A percentile compares a stretch with the other conserved stretches of the same genome.
Conservation (phyloP, 2,113 vertebrate genomes). For the Tetrao urogallus region DNA sequence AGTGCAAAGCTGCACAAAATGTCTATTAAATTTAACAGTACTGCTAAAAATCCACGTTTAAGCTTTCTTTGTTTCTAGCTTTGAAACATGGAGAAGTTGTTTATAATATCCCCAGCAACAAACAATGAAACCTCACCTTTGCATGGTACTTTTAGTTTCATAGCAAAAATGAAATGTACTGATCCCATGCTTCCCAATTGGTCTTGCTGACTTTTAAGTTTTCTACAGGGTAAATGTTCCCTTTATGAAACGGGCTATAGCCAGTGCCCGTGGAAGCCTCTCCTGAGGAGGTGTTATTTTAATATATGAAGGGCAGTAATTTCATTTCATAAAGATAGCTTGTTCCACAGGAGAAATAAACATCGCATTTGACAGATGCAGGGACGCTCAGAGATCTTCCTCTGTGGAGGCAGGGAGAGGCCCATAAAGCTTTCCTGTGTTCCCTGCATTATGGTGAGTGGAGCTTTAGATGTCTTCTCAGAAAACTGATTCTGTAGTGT, state of each 20-base stretch:
- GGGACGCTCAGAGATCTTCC: slow-evolving; percentile 70
- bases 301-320: slow-evolving; percentile 78
- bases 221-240: slow-evolving; percentile 74
- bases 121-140: slow-evolving; percentile 10
- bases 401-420: slow-evolving; percentile 13
- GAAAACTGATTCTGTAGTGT: slow-evolving; percentile 48
- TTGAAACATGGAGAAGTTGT: slow-evolving; percentile 14
- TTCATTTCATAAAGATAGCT: slow-evolving; percentile 81
- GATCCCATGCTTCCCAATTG: slow-evolving; percentile 55
- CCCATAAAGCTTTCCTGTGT: slow-evolving; percentile 63
- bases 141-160: background rate
- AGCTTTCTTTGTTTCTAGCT: slow-evolving; percentile 66
- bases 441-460: slow-evolving; percentile 32
- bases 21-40: slow-evolving; percentile 68
- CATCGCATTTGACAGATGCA: slow-evolving; percentile 76
- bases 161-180: background rate
- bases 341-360: slow-evolving; percentile 72
- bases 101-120: background rate
- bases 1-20: slow-evolving; percentile 63
- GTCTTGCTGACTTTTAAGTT: slow-evolving; percentile 57
- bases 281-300: slow-evolving; percentile 82
- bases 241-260: slow-evolving; percentile 66
- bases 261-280: slow-evolving; percentile 66
- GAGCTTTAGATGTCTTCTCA: slow-evolving; percentile 34
- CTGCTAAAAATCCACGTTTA: slow-evolving; percentile 69